Percentiles rank a stretch among this genome's conserved stretches.
Evolutionary conservation across 2,888 invertebrate genomes (phyloP).

Genomic region (Pseudoips prasinana): DNA sequence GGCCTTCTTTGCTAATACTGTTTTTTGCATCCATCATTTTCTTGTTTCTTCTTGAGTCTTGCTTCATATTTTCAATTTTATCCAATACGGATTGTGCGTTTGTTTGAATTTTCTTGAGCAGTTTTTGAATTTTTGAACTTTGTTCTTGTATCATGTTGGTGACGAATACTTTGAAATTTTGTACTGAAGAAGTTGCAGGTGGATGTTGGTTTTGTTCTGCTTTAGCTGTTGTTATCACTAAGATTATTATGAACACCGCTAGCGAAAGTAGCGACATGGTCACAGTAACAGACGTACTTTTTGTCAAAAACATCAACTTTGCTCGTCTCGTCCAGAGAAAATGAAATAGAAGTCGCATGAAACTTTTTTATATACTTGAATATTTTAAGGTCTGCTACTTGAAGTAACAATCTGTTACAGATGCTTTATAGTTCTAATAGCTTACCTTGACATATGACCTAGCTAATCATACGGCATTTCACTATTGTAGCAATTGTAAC

Average conservation of each 20-base stretch:
- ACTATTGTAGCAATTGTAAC: conserved; percentile 35
- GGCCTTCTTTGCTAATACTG: conserved; percentile 28
- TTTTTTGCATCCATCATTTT: conserved; percentile 19
- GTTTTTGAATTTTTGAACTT: conserved; percentile 59
- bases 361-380: conserved; percentile 47
- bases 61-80: conserved; percentile 58
- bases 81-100: conserved; percentile 63
- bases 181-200: conserved; percentile 35
- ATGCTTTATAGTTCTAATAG: conserved; percentile 32
- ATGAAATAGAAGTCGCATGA: conserved; percentile 31
- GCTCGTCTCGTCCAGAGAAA: conserved; percentile 28
- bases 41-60: conserved; percentile 32
- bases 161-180: conserved; percentile 61
- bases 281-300: conserved; percentile 37
- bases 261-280: conserved; percentile 64
- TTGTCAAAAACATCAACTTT: conserved; percentile 58
- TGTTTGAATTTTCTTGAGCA: conserved; percentile 63
- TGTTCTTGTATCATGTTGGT: conserved; percentile 66
- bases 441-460: conserved; percentile 76
- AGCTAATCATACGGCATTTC: conserved; percentile 61
- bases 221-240: conserved; percentile 51
- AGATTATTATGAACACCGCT: conserved; percentile 47
- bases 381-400: conserved; percentile 53
- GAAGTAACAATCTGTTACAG: conserved; percentile 54
- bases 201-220: conserved; percentile 45